Conservation (phyloP, 2,797 vertebrate genomes). For the Podarcis siculus region DNA sequence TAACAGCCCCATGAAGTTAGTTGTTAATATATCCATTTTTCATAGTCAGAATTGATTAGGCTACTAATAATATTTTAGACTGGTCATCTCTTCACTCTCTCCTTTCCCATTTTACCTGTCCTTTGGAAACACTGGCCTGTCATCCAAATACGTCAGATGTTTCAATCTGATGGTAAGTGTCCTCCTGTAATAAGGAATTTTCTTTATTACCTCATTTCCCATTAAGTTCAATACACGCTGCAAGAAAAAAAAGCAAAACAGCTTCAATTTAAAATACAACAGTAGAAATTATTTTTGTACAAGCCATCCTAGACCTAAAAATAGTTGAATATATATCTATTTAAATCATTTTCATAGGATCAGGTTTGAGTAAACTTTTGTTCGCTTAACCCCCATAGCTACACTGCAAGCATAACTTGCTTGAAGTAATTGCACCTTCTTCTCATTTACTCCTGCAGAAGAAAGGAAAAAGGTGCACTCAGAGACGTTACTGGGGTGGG, state of each 20-base stretch:
- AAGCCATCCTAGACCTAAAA: background rate
- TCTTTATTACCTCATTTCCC: slow-evolving; percentile 88
- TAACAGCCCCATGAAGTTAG: too few relatives aligned
- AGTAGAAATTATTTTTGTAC: background rate
- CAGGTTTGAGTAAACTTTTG: background rate
- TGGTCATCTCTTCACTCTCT: background rate
- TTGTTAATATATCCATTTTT: too few relatives aligned
- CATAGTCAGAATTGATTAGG: background rate
- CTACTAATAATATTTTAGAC: background rate
- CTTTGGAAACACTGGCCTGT: slow-evolving; percentile 93
- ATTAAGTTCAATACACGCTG: slow-evolving; percentile 88
- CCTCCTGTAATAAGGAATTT: slow-evolving; percentile 90
- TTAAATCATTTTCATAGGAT: background rate
- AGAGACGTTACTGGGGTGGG: background rate
- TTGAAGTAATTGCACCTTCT: background rate
- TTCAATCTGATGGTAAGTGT: slow-evolving; percentile 85
- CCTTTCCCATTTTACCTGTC: slow-evolving; percentile 81
- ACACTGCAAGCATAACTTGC: background rate
- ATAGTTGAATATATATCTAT: background rate
- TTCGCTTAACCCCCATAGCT: background rate
- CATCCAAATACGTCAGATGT: slow-evolving; percentile 88
- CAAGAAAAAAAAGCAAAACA: slow-evolving; percentile 47
- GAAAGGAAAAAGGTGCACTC: background rate
- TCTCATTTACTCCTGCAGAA: background rate
- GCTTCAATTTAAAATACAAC: slow-evolving; percentile 1